Conservation (phyloP, 2,888 invertebrate genomes). For the Colostygia pectinataria region DNA sequence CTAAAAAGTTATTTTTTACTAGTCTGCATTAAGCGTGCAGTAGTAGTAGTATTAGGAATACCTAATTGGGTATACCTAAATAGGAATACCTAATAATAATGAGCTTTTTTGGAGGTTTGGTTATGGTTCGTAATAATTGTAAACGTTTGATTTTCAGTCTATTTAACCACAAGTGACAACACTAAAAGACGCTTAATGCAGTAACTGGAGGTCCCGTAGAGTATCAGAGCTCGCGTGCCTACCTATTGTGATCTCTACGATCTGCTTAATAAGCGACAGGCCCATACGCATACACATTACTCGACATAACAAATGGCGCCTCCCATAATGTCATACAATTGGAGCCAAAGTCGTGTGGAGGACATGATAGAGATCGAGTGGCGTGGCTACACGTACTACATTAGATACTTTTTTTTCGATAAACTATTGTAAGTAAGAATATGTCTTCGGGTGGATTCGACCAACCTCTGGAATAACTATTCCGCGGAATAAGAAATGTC, state of each 20-base stretch:
- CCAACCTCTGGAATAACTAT: too few species aligned
- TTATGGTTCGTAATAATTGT: constrained; percentile 69
- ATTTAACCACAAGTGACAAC: constrained; percentile 65
- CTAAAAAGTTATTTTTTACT: too few species aligned
- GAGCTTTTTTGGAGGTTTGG: constrained; percentile 67
- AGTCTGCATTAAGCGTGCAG: too few species aligned
- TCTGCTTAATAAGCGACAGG: constrained; percentile 56
- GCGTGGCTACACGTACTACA: constrained; percentile 19
- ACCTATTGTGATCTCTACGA: constrained; percentile 52
- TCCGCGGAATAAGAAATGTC: too few species aligned
- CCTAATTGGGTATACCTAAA: too few species aligned
- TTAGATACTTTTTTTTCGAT: constrained; percentile 14
- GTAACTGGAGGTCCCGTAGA: constrained; percentile 27
- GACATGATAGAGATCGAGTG: constrained; percentile 47
- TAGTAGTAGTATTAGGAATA: too few species aligned
- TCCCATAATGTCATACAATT: constrained; percentile 60
- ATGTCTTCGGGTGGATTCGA: too few species aligned
- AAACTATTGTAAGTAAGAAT: not conserved
- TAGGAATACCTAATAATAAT: too few species aligned
- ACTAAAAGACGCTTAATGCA: constrained; percentile 44
- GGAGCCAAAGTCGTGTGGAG: constrained; percentile 43
- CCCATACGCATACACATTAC: constrained; percentile 53
- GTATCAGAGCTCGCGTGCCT: constrained; percentile 52
- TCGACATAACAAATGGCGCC: constrained; percentile 63
- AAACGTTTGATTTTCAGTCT: constrained; percentile 72